Percentiles rank a stretch among this genome's conserved stretches.
These are phyloP conservation scores for Mirounga angustirostris DNA, from an alignment of 2,113 vertebrate genomes.

Conservation along the genomic window DNA sequence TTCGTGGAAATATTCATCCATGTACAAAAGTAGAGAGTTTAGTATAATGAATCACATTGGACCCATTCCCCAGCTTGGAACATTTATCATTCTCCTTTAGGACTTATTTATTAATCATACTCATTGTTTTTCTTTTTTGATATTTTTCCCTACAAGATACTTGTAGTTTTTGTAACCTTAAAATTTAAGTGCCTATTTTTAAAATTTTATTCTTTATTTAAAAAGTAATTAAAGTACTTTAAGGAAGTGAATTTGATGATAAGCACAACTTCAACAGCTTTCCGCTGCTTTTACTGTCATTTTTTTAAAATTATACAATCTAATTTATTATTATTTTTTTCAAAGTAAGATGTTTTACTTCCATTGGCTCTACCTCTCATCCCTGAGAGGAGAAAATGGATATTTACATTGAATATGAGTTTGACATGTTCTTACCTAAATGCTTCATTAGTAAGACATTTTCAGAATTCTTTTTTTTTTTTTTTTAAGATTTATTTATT, in stretches of 20 bases:
- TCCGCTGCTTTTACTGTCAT: background rate
- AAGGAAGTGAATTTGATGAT: background rate
- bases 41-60: background rate
- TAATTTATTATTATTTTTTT: background rate
- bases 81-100: background rate
- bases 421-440: background rate
- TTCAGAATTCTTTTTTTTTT: background rate
- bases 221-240: background rate
- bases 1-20: background rate
- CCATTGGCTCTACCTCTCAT: background rate
- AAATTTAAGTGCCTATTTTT: constrained; percentile 8
- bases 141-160: background rate
- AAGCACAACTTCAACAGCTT: background rate
- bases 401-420: background rate
- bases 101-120: background rate
- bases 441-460: background rate
- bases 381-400: background rate
- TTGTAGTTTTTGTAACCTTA: background rate
- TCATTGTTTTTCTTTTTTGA: background rate
- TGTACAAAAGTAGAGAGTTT: background rate
- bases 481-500: background rate
- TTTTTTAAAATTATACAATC: background rate
- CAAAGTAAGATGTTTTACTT: background rate
- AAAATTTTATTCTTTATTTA: background rate
- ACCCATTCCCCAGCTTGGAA: background rate